A percentile compares a stretch with the other conserved stretches of the same genome.
Conservation (phyloP, 2,797 vertebrate genomes). For the Calcarius lapponicus region DNA sequence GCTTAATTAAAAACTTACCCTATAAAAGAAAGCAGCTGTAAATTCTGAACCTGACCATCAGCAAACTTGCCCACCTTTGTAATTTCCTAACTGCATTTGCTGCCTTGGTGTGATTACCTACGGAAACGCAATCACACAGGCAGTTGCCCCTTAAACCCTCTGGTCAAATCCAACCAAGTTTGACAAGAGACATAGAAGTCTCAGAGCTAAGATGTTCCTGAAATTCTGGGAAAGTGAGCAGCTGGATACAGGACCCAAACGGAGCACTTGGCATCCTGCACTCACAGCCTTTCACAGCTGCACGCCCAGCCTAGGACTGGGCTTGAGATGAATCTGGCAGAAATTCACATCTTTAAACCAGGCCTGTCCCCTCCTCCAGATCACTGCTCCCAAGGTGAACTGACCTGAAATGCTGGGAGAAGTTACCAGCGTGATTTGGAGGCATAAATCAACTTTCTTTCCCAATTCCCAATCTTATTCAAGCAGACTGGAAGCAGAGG, state of each 20-base stretch:
- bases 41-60: slow-evolving; percentile 47
- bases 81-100: slow-evolving; percentile 42
- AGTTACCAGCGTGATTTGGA: not conserved
- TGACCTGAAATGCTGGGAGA: not conserved
- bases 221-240: not conserved
- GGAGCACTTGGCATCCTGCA: not conserved
- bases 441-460: not conserved
- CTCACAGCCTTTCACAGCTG: accelerated
- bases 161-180: slow-evolving; percentile 60
- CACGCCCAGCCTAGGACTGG: accelerated
- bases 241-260: not conserved
- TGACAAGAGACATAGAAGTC: slow-evolving; percentile 52
- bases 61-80: slow-evolving; percentile 29
- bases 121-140: slow-evolving; percentile 61
- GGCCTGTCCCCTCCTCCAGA: not conserved
- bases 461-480: not conserved
- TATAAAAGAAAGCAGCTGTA: slow-evolving; percentile 59
- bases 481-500: not conserved
- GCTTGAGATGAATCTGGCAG: accelerated
- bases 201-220: not conserved
- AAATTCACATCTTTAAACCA: not conserved
- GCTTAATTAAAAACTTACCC: slow-evolving; percentile 48
- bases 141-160: slow-evolving; percentile 59
- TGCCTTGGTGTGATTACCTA: slow-evolving; percentile 27
- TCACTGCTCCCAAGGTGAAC: not conserved